Percentiles rank a stretch among this genome's conserved stretches.
phyloP scores from a whole-genome alignment of 2,888 invertebrate genomes.

The Tetragonula carbonaria region DNA sequence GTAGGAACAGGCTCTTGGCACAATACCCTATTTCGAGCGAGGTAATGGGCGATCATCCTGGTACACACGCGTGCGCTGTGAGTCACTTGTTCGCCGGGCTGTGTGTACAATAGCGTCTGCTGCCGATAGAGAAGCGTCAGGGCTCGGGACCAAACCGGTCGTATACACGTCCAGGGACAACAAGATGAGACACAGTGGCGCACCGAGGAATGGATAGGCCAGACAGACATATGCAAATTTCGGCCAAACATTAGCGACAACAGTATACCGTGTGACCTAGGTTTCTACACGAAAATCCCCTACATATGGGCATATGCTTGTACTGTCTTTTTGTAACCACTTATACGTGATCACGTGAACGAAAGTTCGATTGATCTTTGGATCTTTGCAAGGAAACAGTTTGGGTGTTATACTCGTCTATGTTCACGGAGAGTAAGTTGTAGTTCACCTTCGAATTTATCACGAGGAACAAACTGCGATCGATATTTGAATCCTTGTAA shows the following conservation, averaged over 20 bases:
- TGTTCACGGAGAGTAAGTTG: too few species aligned
- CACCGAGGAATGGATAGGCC: constrained; percentile 75
- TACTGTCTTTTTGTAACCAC: too few species aligned
- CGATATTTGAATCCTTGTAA: too few species aligned
- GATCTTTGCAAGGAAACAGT: too few species aligned
- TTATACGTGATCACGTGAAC: too few species aligned
- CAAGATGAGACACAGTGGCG: constrained; percentile 64
- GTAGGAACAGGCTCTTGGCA: constrained; percentile 66
- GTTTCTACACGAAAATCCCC: too few species aligned
- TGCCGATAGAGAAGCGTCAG: constrained; percentile 40
- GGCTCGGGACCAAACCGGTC: constrained; percentile 34
- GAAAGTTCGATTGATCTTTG: too few species aligned
- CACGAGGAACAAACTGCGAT: too few species aligned
- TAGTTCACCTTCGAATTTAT: too few species aligned
- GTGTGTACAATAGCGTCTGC: constrained; percentile 54
- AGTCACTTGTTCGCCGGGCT: constrained; percentile 56
- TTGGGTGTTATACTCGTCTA: too few species aligned
- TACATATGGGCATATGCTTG: too few species aligned
- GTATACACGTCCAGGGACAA: constrained; percentile 63
- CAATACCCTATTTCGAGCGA: constrained; percentile 75
- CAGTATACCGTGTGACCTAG: constrained; percentile 61
- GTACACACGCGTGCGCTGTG: constrained; percentile 55
- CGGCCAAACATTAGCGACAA: constrained; percentile 80
- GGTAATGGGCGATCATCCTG: constrained; percentile 76
- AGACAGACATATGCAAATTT: constrained; percentile 83